Base-by-base conservation (phyloP, 2,113 vertebrate species). In the Heptranchias perlo region DNA sequence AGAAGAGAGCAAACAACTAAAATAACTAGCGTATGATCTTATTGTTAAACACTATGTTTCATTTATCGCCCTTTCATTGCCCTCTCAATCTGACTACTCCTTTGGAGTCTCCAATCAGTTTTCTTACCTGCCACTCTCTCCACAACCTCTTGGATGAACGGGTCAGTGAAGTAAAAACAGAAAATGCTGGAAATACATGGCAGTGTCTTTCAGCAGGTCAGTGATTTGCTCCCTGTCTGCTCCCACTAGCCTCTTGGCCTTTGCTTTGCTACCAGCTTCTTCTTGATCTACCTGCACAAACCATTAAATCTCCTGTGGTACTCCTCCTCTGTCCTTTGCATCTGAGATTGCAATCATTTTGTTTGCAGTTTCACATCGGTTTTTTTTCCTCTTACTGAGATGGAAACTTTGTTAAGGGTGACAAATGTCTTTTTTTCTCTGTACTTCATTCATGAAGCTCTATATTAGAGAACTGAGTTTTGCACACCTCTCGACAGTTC, bases 271-370 rank as follows among this genome's bases (percentile, higher is more conserved):
- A 18, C 18, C 28, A 11, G 73, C 35, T 76, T 76, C 73, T 0
- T 44, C 13, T 82, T 39, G 18, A 28, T 49, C 44, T 49, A 52
- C 84, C 47, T 49, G 23, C 47, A 76, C 28, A 2, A n/a, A 6
- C 44, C 47, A 52, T 7, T 87, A 23, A 47, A 87, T 52, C 18
- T 16, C 18, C 54, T 89, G 14, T n/a, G 35, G n/a, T 4, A 92
- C 31, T 21, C 31, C 35, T 92, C 23, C 49, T 25, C 31, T 61
- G 28, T n/a, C 54, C 35, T n/a, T n/a, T n/a, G 54, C 35, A 92
- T 18, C 89, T 61, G 89, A 92, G 54, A 58, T 58, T 92, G 54
- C 13, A 92, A 61, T 89, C 62, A 92, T 61, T 92, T 61, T 92
- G 54, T 31, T n/a, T 61, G 11, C 4, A 61, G 2, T 61, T 92